phyloP scores from a whole-genome alignment of 2,797 vertebrate species.

The Ctenopoma multispine region DNA sequence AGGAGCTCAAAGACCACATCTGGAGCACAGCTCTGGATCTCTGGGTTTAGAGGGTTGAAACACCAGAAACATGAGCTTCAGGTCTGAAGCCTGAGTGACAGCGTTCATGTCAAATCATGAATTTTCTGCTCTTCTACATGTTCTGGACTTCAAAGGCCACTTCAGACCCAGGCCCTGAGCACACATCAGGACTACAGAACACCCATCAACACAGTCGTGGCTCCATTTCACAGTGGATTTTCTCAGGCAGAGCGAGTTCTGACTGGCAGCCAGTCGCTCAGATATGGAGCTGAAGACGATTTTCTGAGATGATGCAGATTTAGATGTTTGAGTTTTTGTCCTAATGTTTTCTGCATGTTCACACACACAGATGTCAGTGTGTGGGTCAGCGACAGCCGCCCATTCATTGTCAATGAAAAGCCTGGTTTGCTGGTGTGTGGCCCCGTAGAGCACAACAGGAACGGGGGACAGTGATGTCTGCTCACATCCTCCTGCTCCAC shows the following conservation, averaged over 20 bases:
- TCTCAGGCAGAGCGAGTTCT: conserved; percentile 7
- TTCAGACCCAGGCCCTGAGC: not conserved
- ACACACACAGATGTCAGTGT: no score
- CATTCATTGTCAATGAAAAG: no score
- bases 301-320: no score
- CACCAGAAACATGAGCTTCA: not conserved
- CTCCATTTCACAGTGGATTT: conserved; percentile 21
- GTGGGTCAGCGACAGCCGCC: no score
- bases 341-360: no score
- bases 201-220: not conserved
- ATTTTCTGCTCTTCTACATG: conserved; percentile 15
- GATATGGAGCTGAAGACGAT: no score
- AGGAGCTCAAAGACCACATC: no score
- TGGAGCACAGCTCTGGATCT: no score
- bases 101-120: not conserved
- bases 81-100: conserved; percentile 21
- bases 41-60: not conserved
- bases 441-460: no score
- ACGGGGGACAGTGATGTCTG: no score
- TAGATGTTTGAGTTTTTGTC: not conserved
- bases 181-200: conserved; percentile 19
- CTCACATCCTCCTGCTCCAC: no score
- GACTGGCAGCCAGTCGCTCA: not conserved
- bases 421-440: no score
- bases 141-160: conserved; percentile 32